These are phyloP conservation scores for Conger conger DNA, from an alignment of 2,113 vertebrate genomes.

Conservation along the genomic window DNA sequence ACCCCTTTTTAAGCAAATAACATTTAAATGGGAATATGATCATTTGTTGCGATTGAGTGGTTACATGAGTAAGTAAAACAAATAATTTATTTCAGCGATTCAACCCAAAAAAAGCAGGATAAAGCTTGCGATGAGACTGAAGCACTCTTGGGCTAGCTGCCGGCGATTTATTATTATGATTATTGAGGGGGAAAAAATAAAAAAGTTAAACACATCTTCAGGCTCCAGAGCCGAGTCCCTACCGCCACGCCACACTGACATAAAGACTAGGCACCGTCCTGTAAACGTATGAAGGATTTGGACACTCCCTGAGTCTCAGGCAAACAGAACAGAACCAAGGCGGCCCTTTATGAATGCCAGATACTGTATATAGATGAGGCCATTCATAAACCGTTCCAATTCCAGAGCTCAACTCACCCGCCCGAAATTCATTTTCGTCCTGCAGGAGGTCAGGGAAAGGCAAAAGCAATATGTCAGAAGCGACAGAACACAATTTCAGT, in stretches of 20 bases:
- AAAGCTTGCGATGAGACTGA: no score
- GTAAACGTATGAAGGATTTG: not conserved
- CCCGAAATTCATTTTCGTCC: not conserved
- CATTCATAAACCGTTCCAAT: not conserved
- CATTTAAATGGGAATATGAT: no score
- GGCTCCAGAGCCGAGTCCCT: not conserved
- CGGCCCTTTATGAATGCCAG: not conserved
- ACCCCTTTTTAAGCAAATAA: no score
- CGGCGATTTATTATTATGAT: no score
- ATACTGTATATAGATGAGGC: constrained; percentile 2
- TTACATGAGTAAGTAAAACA: no score
- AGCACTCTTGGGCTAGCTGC: no score
- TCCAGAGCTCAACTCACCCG: not conserved
- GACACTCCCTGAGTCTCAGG: not conserved
- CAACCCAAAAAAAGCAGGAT: no score
- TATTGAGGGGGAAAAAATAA: no score
- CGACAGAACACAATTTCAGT: not conserved
- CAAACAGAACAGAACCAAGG: not conserved
- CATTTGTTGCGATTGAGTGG: no score
- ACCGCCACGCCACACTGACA: not conserved
- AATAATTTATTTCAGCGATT: no score
- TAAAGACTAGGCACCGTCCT: not conserved
- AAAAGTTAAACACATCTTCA: not conserved
- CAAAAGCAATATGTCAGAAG: not conserved
- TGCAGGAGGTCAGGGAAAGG: not conserved